Conservation (phyloP, 2,797 vertebrate genomes). For the Sparus aurata region DNA sequence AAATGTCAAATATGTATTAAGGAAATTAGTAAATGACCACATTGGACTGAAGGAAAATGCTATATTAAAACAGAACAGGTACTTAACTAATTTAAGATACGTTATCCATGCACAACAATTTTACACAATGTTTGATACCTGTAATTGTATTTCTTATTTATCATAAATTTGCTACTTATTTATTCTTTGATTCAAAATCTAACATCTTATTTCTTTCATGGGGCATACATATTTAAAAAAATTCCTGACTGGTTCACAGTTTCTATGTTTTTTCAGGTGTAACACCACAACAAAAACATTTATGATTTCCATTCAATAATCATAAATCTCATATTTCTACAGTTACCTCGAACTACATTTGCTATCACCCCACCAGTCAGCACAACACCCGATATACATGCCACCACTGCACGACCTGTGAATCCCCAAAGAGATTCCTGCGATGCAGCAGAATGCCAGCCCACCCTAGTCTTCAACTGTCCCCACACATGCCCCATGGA, state of each 20-base stretch:
- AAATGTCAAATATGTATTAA: not conserved
- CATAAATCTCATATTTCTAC: not conserved
- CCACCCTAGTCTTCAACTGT: no score
- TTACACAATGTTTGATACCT: not conserved
- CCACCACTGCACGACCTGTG: no score
- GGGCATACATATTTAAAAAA: not conserved
- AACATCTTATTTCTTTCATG: not conserved
- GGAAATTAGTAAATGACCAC: slow-evolving; percentile 1
- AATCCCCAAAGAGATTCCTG: no score
- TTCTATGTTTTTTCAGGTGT: not conserved
- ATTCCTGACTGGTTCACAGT: not conserved
- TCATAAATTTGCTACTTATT: no score
- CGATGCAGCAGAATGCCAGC: no score
- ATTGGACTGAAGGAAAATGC: not conserved
- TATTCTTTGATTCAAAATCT: not conserved
- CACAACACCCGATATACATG: no score
- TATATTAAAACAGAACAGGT: not conserved
- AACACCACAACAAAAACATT: not conserved
- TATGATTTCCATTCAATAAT: not conserved
- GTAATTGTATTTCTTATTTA: not conserved
- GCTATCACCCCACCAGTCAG: not conserved
- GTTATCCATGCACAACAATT: not conserved
- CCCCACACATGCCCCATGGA: no score
- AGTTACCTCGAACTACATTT: not conserved
- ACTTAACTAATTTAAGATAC: not conserved